Conservation (phyloP, 2,888 invertebrate species). For the Steromphala cineraria region DNA sequence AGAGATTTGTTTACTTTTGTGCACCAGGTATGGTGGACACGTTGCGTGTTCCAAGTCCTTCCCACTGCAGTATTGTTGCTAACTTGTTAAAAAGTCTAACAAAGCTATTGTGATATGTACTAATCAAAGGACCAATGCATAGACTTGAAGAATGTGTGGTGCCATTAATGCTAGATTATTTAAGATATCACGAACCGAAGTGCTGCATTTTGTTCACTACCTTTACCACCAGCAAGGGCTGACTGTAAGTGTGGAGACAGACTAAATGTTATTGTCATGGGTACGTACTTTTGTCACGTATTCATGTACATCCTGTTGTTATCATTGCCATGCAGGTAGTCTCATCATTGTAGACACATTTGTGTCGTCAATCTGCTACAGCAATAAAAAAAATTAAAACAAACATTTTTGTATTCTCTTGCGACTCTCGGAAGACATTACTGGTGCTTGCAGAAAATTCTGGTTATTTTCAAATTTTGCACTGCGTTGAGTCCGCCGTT, state of each 20-base stretch:
- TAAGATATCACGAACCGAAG: no score
- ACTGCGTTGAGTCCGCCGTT: no score
- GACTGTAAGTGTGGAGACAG: neutral
- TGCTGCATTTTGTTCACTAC: no score
- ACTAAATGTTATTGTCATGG: neutral
- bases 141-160: conserved; percentile 10
- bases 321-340: conserved; percentile 18
- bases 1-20: no score
- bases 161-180: neutral
- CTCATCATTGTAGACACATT: conserved; percentile 13
- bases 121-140: conserved; percentile 4
- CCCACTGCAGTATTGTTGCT: no score
- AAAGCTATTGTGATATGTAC: conserved; percentile 15
- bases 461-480: no score
- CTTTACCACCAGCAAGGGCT: no score
- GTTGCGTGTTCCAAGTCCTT: no score
- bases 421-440: no score
- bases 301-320: conserved; percentile 15
- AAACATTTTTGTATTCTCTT: no score
- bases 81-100: neutral
- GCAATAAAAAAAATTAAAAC: conserved; percentile 9
- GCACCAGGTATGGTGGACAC: no score
- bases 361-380: conserved; percentile 21
- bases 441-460: no score
- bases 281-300: neutral